A percentile compares a stretch with the other conserved stretches of the same genome.
Evolutionary conservation across 2,888 invertebrate genomes (phyloP).

Genomic region (Tenthredo livida): DNA sequence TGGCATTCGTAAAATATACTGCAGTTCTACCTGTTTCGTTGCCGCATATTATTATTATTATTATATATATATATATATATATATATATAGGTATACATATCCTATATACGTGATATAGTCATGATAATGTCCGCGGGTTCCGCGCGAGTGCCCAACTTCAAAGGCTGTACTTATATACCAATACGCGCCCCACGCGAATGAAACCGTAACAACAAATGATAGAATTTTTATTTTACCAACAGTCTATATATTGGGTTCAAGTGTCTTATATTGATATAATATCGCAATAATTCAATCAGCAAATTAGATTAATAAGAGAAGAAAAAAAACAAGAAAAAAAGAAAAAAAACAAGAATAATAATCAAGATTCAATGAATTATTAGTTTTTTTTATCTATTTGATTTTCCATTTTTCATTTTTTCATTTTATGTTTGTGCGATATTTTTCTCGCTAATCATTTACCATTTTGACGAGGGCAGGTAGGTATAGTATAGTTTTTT

Average conservation of each 20-base stretch:
- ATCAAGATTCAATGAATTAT: not conserved
- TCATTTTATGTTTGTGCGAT: not conserved
- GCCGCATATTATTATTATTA: not conserved
- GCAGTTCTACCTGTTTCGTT: not conserved
- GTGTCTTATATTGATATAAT: not conserved
- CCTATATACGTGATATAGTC: conserved; percentile 1
- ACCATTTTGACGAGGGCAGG: too few species aligned
- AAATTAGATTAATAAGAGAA: not conserved
- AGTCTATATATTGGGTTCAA: not conserved
- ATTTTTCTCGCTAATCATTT: too few species aligned
- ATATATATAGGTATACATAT: not conserved
- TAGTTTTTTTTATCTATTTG: not conserved
- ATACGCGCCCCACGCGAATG: conserved; percentile 5
- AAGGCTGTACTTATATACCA: conserved; percentile 4
- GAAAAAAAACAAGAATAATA: not conserved
- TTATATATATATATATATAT: not conserved
- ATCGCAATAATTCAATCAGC: not conserved
- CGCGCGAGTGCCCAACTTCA: conserved; percentile 34
- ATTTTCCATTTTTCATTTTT: not conserved
- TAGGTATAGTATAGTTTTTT: too few species aligned
- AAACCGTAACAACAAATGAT: conserved; percentile 31
- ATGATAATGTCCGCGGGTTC: conserved; percentile 13
- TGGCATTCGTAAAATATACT: not conserved
- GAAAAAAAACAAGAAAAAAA: not conserved
- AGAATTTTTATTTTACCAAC: not conserved